These are phyloP conservation scores for Atrina japonica DNA, from an alignment of 2,888 invertebrate genomes.

Conservation along the genomic window DNA sequence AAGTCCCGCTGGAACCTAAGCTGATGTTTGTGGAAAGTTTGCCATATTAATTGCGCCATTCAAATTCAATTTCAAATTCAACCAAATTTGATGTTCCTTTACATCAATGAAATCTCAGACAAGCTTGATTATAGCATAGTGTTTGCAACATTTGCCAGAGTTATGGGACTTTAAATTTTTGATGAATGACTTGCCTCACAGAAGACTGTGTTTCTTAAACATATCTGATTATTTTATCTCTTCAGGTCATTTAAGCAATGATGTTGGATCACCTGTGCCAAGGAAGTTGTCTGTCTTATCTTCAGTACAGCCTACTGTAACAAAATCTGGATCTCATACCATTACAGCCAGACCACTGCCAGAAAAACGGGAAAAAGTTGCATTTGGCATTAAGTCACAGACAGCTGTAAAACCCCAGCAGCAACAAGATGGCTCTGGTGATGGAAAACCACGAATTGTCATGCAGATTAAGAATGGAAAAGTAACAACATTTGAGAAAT, in stretches of 20 bases:
- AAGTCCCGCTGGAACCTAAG: no score
- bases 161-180: no score
- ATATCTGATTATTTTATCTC: no score
- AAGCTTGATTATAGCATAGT: no score
- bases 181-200: no score
- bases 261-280: constrained; percentile 54
- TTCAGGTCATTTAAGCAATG: constrained; percentile 52
- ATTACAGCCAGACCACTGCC: constrained; percentile 47
- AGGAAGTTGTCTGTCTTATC: constrained; percentile 34
- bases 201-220: no score
- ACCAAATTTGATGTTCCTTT: no score
- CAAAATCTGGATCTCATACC: constrained; percentile 15
- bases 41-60: no score
- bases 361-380: constrained; percentile 68
- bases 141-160: no score
- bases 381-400: constrained; percentile 69
- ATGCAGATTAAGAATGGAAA: constrained; percentile 79
- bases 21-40: no score
- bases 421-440: not conserved
- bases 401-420: constrained; percentile 13
- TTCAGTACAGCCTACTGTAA: constrained; percentile 5
- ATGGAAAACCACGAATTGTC: constrained; percentile 72
- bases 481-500: constrained; percentile 70
- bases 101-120: no score
- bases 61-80: no score